These are phyloP conservation scores for Trissolcus japonicus DNA, from an alignment of 2,888 invertebrate species.

Conservation along the genomic window DNA sequence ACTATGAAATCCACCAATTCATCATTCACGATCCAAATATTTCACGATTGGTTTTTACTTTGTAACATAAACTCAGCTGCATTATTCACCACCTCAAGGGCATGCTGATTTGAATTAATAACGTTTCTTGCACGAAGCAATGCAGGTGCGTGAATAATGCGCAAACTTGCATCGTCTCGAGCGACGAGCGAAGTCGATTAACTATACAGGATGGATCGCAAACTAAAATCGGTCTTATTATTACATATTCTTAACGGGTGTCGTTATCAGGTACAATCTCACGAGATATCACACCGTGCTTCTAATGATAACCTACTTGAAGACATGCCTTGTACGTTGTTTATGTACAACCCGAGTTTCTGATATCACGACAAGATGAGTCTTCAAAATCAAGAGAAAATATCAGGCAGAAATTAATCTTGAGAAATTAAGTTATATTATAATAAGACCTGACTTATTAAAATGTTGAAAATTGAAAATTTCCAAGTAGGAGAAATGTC, in stretches of 20 bases:
- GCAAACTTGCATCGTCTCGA: constrained; percentile 43
- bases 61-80: constrained; percentile 32
- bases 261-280: constrained; percentile 38
- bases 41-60: constrained; percentile 44
- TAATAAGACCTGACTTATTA: no score
- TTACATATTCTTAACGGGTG: constrained; percentile 54
- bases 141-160: constrained; percentile 52
- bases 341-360: no score
- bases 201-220: constrained; percentile 49
- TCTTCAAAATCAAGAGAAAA: constrained; percentile 3
- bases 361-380: constrained; percentile 27
- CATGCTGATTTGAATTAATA: constrained; percentile 50
- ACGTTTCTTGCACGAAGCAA: constrained; percentile 43
- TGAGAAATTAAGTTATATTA: no score
- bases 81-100: constrained; percentile 47
- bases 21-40: constrained; percentile 33
- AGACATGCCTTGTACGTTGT: constrained; percentile 28
- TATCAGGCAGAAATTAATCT: no score
- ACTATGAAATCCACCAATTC: constrained; percentile 28
- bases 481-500: no score
- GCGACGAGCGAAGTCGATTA: constrained; percentile 50
- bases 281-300: constrained; percentile 47
- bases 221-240: constrained; percentile 54
- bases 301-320: constrained; percentile 55
- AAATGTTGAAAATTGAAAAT: no score